Percentiles rank a stretch among this genome's conserved stretches.
phyloP scores from a whole-genome alignment of 2,888 invertebrate genomes.

The Caenorhabditis zanzibari region DNA sequence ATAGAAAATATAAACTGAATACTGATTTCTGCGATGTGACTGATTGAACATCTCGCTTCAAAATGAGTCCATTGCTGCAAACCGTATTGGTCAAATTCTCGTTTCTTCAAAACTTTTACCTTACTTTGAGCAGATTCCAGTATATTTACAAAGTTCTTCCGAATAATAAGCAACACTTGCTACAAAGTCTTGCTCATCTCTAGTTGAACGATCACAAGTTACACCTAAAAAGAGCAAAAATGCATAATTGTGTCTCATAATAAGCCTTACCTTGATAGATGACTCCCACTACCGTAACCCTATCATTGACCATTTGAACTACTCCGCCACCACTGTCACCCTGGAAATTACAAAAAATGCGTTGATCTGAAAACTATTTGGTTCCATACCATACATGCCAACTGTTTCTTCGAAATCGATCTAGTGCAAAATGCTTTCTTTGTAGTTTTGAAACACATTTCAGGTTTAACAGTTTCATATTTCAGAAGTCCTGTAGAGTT shows the following conservation, averaged over 20 bases:
- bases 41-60: too few relatives aligned
- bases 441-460: slow-evolving; percentile 15
- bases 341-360: background rate
- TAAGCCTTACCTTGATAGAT: slow-evolving; percentile 37
- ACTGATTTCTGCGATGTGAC: too few relatives aligned
- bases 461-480: slow-evolving; percentile 40
- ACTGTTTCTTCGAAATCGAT: slow-evolving; percentile 28
- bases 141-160: slow-evolving; percentile 40
- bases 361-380: background rate
- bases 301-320: slow-evolving; percentile 15
- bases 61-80: too few relatives aligned
- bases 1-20: too few relatives aligned
- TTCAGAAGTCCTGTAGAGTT: slow-evolving; percentile 21
- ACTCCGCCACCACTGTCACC: slow-evolving; percentile 46
- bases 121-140: slow-evolving; percentile 44
- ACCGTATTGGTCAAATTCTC: background rate
- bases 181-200: slow-evolving; percentile 27
- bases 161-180: slow-evolving; percentile 27
- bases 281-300: slow-evolving; percentile 38
- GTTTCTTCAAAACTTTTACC: background rate
- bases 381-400: slow-evolving; percentile 34
- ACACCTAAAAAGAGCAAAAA: slow-evolving; percentile 8
- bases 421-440: slow-evolving; percentile 26
- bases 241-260: too few relatives aligned
- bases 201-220: slow-evolving; percentile 3